Base-by-base conservation (phyloP, 2,797 vertebrate species). In the Balearica regulorum region DNA sequence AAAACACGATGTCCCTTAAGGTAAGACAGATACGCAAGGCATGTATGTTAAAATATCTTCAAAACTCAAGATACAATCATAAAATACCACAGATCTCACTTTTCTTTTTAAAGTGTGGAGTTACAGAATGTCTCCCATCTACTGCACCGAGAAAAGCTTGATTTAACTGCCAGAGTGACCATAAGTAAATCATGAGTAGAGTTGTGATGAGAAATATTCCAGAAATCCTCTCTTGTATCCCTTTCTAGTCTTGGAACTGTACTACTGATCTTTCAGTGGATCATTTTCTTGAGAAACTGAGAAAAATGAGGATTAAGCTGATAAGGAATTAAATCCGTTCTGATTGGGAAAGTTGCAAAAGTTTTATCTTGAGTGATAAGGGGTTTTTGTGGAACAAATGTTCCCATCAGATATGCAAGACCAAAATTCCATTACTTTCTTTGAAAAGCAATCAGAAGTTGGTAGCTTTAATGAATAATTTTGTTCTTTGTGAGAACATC, bases 341-440 rank as follows among this genome's bases (percentile, higher is more conserved):
- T 75, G 79, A 78, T 66, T 73, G 62, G 61, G 73, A 88, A 87
- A 88, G 58, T 76, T 64, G 90, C 84, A 87, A 15, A 93, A 84
- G 79, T 89, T 85, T 91, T 95, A 70, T 91, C 90, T 70, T 80
- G 85, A 87, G 22, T 20, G 75, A 92, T 95, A 90, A 94, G 80
- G 17, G 4, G 9, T 64, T 87, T 84, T 71, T 7, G 44, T 88
- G 57, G 43, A 87, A 77, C 51, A 90, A 91, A 48, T 68, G 92
- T 95, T 89, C 57, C 78, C 43, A 89, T 94, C 91, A 89, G 95
- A 96, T 97, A 96, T 79, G 65, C 75, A 81, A 78, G 90, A 85
- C 79, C 58, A 70, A 48, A 95, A 95, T 89, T 96, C 84, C 93
- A 26, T 96, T 97, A 69, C 16, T 2, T 72, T 90, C 61, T 84